Evolutionary conservation across 2,113 vertebrate genomes (phyloP).

Genomic region (Galbula dea): DNA sequence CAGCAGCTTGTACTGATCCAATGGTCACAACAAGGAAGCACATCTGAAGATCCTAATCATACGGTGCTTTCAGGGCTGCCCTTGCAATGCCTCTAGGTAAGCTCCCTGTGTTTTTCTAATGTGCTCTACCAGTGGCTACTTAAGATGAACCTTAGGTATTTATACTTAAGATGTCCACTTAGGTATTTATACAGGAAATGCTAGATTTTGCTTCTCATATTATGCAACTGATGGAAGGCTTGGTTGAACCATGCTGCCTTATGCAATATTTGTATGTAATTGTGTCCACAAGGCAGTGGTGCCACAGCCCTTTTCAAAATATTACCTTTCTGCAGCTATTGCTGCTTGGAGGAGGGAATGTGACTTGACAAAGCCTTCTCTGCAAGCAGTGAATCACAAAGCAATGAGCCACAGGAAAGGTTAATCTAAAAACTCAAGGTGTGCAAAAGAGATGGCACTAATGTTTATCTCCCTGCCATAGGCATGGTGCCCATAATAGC

Average conservation of each 20-base stretch:
- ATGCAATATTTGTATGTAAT: accelerated
- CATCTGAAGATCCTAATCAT: neutral
- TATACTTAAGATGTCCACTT: accelerated
- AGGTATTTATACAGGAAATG: neutral
- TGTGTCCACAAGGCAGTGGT: neutral
- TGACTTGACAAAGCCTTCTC: neutral
- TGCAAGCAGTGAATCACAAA: neutral
- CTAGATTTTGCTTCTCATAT: accelerated
- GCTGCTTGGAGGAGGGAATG: neutral
- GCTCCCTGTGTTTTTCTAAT: neutral
- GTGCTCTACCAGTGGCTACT: neutral
- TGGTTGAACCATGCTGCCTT: neutral
- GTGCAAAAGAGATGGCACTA: neutral
- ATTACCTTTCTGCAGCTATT: neutral
- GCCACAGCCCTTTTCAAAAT: neutral
- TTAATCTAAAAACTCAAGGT: neutral
- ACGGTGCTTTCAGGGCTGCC: neutral
- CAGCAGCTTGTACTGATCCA: neutral
- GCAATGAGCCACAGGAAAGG: neutral
- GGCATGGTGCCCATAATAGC: neutral
- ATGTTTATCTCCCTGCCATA: neutral
- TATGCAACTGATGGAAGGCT: neutral
- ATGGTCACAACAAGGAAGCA: neutral
- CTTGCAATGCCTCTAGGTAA: neutral
- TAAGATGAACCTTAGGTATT: neutral